phyloP scores from a whole-genome alignment of 1,140 invertebrate genomes.

The Eubasilissa regina region DNA sequence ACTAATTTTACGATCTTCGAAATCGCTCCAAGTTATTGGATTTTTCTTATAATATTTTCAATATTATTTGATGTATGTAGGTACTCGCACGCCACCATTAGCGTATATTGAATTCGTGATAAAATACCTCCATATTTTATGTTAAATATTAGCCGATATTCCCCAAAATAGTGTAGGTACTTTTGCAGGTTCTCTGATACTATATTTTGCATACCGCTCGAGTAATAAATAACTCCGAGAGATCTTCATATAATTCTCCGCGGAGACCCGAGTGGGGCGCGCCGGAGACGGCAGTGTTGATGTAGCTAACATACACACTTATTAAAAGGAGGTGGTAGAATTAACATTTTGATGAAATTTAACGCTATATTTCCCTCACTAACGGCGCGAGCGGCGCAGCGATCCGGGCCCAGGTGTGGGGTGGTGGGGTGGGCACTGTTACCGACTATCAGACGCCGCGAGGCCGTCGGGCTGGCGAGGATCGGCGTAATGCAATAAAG shows the following conservation, averaged over 20 bases:
- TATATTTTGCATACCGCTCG: constrained; percentile 35
- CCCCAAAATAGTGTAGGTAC: constrained; percentile 5
- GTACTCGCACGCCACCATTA: background rate
- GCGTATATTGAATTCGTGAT: constrained; percentile 1
- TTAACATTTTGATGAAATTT: constrained; percentile 59
- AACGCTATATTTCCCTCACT: constrained; percentile 49
- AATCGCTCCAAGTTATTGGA: too few relatives aligned
- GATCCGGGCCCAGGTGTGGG: background rate
- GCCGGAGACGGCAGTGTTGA: constrained; percentile 16
- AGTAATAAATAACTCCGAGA: constrained; percentile 41
- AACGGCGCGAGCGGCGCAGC: constrained; percentile 22
- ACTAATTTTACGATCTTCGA: too few relatives aligned
- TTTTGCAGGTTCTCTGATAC: background rate
- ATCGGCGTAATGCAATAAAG: constrained; percentile 54
- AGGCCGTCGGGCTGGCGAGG: constrained; percentile 45
- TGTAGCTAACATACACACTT: constrained; percentile 38
- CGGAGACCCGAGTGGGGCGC: background rate
- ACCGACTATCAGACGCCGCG: constrained; percentile 39
- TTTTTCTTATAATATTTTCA: too few relatives aligned
- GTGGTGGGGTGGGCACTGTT: constrained; percentile 5
- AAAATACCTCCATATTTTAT: constrained; percentile 1
- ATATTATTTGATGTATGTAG: too few relatives aligned
- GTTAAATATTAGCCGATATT: constrained; percentile 10
- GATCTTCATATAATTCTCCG: constrained; percentile 39
- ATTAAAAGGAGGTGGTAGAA: constrained; percentile 46